Evolutionary conservation across 2,888 invertebrate genomes (phyloP), one percentile per base, ranked within the genome.

Genomic region (Catocala fraxini): DNA sequence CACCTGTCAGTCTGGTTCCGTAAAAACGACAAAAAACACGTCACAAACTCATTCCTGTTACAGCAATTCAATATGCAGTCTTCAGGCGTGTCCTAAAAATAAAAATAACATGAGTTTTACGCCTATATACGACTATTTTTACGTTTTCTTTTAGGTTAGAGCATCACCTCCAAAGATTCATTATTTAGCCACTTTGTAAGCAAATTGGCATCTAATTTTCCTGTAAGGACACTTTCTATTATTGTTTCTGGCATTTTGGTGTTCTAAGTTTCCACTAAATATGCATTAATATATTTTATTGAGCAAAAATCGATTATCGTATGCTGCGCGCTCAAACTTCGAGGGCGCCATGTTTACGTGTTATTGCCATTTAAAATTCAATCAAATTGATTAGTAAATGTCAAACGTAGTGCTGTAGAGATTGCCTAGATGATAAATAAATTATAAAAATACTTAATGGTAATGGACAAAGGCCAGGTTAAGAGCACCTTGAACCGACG

Each of bases 11-110:
- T 95, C 79, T 95, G 95, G 71, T 86, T 93, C 52, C 95, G 89
- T 67, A 96, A 78, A 79, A 92, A 95, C 33, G 95, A 93, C 65
- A 96, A 81, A 81, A 95, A 96, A 81, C 93, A 95, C n/a, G 94
- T 87, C 41, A 95, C 95, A 83, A 96, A 96, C 69, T 95, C 95
- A 57, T 82, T 89, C 68, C 83, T 88, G 67, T 86, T 89, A 69
- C 90, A 92, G 75, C 91, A 89, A 54, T 85, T 80, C 63, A 90
- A 79, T 64, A 88, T 82, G 77, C 88, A 89, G 65, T 92, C 91
- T 13, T 91, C 91, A 48, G 87, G 83, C 10, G 83, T 84, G 45
- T 88, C 89, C 94, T 94, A 67, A 82, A 79, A 92, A 89, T 25
- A 51, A 46, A 62, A 67, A 76, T 68, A 77, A 59, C 60, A 56